Percentiles rank a stretch among this genome's conserved stretches.
Conservation (phyloP, 2,113 vertebrate genomes). For the Prionailurus bengalensis region DNA sequence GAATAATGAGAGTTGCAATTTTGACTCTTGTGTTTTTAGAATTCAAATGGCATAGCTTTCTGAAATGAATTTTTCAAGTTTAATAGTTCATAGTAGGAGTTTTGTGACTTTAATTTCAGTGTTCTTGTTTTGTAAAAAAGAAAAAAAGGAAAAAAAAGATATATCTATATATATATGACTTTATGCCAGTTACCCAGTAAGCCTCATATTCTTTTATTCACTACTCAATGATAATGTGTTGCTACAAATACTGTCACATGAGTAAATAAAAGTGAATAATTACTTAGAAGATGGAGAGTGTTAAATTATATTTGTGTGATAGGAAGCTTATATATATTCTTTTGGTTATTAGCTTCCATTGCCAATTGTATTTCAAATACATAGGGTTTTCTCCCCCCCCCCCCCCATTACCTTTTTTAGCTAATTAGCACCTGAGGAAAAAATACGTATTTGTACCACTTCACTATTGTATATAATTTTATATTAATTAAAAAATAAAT, state of each 20-base stretch:
- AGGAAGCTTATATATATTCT: slow-evolving; percentile 72
- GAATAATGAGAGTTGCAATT: slow-evolving; percentile 68
- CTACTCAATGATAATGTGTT: slow-evolving; percentile 60
- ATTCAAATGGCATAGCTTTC: slow-evolving; percentile 75
- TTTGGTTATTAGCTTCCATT: slow-evolving; percentile 76
- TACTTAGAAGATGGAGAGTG: slow-evolving; percentile 67
- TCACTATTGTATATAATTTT: slow-evolving; percentile 83
- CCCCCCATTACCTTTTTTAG: slow-evolving; percentile 67
- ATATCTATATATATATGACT: slow-evolving; percentile 65
- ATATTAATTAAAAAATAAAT: slow-evolving; percentile 72
- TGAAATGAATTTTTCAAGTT: slow-evolving; percentile 68
- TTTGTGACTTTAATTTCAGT: slow-evolving; percentile 77
- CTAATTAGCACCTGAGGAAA: slow-evolving; percentile 64
- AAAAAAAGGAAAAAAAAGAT: neutral
- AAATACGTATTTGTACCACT: slow-evolving; percentile 71
- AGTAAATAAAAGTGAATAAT: slow-evolving; percentile 70
- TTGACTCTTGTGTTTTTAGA: slow-evolving; percentile 73
- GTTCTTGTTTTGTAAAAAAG: slow-evolving; percentile 67
- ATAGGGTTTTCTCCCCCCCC: slow-evolving; percentile 52
- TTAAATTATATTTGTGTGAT: slow-evolving; percentile 69
- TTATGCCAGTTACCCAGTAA: slow-evolving; percentile 79
- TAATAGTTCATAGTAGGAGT: slow-evolving; percentile 60
- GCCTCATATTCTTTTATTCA: slow-evolving; percentile 72
- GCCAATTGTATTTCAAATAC: slow-evolving; percentile 73
- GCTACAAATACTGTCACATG: slow-evolving; percentile 63